Conservation (phyloP, 1,140 invertebrate species). For the Octopus bimaculoides region DNA sequence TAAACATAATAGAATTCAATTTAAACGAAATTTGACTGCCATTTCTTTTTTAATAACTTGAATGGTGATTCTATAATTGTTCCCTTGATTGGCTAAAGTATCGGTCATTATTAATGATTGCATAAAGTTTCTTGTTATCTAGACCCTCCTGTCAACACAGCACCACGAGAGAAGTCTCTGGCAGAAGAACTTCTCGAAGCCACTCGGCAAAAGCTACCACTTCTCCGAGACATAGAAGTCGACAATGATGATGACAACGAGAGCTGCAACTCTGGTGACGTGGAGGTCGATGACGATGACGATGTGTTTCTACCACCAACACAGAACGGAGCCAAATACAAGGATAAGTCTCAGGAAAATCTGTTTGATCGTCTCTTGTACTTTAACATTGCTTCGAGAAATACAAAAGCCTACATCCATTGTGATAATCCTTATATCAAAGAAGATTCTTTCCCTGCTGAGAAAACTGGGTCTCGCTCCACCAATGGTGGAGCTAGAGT, state of each 20-base stretch:
- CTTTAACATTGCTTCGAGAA: slow-evolving; percentile 28
- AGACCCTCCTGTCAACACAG: background rate
- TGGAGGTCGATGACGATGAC: slow-evolving; percentile 14
- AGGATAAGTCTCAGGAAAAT: background rate
- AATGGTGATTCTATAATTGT: too few species aligned
- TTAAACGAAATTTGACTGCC: too few species aligned
- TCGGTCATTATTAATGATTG: too few species aligned
- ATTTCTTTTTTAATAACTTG: too few species aligned
- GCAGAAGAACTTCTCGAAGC: slow-evolving; percentile 47
- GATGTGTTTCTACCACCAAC: slow-evolving; percentile 26
- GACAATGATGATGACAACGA: background rate
- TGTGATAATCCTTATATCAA: slow-evolving; percentile 27
- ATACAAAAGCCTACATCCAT: slow-evolving; percentile 32
- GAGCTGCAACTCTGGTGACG: background rate
- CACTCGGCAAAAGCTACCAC: slow-evolving; percentile 14
- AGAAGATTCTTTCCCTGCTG: slow-evolving; percentile 38
- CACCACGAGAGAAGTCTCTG: slow-evolving; percentile 34
- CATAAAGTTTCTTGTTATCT: background rate
- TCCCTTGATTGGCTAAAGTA: too few species aligned
- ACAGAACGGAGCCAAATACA: slow-evolving; percentile 5
- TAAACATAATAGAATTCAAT: too few species aligned
- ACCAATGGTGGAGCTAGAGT: slow-evolving; percentile 24
- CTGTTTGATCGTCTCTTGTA: slow-evolving; percentile 26
- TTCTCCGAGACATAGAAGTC: background rate
- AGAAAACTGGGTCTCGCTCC: slow-evolving; percentile 29